phyloP scores from a whole-genome alignment of 2,888 invertebrate genomes.

The Notocelia uddmanniana region DNA sequence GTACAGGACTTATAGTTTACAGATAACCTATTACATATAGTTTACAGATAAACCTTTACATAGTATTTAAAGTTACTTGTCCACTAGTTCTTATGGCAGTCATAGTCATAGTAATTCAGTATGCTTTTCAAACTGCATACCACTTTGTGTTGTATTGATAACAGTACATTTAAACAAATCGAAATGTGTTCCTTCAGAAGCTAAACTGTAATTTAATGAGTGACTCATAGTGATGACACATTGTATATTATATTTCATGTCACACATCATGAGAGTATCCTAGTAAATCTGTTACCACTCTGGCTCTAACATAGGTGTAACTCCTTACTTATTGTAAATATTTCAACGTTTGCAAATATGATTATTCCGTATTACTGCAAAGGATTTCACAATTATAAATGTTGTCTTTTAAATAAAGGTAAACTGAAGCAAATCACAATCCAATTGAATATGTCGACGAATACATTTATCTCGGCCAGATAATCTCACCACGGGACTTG shows the following conservation, averaged over 20 bases:
- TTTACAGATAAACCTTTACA: too few species aligned
- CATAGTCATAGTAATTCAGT: not conserved
- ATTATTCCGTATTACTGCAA: too few species aligned
- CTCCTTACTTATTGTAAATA: not conserved
- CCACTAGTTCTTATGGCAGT: too few species aligned
- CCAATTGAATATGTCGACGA: too few species aligned
- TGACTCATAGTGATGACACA: slow-evolving; percentile 21
- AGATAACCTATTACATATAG: too few species aligned
- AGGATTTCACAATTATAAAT: too few species aligned
- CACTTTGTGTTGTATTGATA: not conserved
- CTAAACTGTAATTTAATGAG: not conserved
- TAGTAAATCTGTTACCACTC: not conserved
- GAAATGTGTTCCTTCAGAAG: not conserved
- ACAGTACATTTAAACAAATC: not conserved
- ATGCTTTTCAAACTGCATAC: not conserved
- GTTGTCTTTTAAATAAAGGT: too few species aligned
- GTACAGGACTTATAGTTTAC: too few species aligned
- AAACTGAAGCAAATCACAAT: too few species aligned
- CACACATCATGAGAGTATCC: not conserved
- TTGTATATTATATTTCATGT: not conserved
- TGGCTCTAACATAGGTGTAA: not conserved
- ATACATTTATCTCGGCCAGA: too few species aligned
- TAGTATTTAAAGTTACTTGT: too few species aligned
- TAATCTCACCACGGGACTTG: too few species aligned
- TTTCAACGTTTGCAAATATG: not conserved